Base-by-base conservation (phyloP, 2,888 invertebrate species). In the Abrostola triplasia region DNA sequence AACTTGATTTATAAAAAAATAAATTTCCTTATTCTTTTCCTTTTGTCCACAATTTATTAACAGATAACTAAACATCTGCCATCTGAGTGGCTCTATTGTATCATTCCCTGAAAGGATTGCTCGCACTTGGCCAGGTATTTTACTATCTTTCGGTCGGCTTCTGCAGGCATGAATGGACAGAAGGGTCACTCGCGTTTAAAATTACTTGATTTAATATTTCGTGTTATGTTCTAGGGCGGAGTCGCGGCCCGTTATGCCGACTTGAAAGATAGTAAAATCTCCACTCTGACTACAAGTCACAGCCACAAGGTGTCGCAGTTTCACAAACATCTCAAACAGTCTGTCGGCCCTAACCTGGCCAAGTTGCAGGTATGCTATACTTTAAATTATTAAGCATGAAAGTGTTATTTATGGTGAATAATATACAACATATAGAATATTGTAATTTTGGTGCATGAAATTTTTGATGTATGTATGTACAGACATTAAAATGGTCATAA, bases 251-350 rank as follows among this genome's bases (percentile, higher is more conserved):
- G 97, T 88, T 98, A 97, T 95, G 96, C 96, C 92, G 97, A 97
- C 94, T 96, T 97, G 96, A 98, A 98, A 97, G 97, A 97, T 96
- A 97, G 97, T 96, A 98, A 97, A 96, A 97, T 98, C 91, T 96
- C 97, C 80, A 97, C 98, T 85, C 95, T 98, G 92, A 97, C 97
- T 78, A 97, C 97, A 80, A 96, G 97, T 90, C 97, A 98, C 95
- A 97, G 98, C 94, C 97, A 97, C 95, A 98, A 98, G 95, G 98
- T 98, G 89, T 97, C 98, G 88, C 97, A 98, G 95, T 98, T 98
- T 95, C 98, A 98, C 96, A 98, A 98, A 96, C 97, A 97, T 88
- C 96, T 98, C 90, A 98, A 98, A 96, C 97, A 97, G 87, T 97
- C 97, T 79, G 96, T 96, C 75, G 98, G 98, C 86, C 96, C 97